Conservation (phyloP, 2,888 invertebrate genomes). For the Rhagonycha fulva region DNA sequence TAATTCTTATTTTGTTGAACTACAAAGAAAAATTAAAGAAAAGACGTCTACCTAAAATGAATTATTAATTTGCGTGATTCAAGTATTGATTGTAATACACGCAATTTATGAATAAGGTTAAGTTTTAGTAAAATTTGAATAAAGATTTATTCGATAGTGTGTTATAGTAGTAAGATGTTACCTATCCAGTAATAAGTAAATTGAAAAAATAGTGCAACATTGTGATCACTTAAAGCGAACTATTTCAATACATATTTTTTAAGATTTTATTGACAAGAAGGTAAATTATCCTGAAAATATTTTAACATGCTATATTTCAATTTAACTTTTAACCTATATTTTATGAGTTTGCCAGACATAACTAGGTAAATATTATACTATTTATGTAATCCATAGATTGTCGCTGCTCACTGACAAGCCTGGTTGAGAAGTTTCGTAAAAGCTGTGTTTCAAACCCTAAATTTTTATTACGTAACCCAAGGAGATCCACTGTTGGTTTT, state of each 20-base stretch:
- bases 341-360: no score
- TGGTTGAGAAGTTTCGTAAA: no score
- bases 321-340: no score
- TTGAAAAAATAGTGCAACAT: background rate
- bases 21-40: background rate
- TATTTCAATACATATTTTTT: background rate
- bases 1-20: background rate
- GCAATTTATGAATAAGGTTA: background rate
- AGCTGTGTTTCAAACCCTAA: no score
- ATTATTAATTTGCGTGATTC: background rate
- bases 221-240: background rate
- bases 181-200: background rate
- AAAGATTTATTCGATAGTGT: background rate
- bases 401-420: no score
- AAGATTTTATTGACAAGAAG: no score
- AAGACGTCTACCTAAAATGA: background rate
- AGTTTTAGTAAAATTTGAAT: background rate
- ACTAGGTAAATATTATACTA: no score
- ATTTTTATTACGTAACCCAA: no score
- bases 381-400: no score
- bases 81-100: background rate
- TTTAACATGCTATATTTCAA: no score
- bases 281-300: no score
- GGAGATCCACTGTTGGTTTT: no score
- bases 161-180: background rate